Conservation (phyloP, 2,113 vertebrate genomes). For the Panthera tigris region DNA sequence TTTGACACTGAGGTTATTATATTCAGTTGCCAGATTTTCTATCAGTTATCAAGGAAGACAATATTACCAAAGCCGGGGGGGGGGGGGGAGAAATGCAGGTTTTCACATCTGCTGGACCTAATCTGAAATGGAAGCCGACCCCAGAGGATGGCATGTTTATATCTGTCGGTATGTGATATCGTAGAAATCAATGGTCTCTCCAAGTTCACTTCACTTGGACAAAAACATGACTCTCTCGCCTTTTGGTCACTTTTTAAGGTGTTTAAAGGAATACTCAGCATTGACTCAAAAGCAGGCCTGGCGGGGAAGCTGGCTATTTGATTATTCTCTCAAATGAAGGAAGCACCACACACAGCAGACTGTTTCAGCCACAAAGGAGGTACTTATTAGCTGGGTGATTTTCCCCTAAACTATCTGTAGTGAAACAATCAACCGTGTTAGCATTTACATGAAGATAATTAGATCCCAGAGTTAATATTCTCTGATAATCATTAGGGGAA, state of each 20-base stretch:
- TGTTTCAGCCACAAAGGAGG: not conserved
- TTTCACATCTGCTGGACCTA: not conserved
- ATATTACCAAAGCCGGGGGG: no score
- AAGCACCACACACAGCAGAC: not conserved
- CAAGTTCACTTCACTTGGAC: not conserved
- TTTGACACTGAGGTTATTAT: not conserved
- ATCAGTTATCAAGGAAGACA: not conserved
- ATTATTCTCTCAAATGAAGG: not conserved
- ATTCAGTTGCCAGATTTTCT: not conserved
- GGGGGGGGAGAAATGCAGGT: not conserved
- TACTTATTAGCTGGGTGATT: not conserved
- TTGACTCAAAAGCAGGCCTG: not conserved
- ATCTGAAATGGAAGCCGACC: not conserved
- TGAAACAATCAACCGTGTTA: not conserved
- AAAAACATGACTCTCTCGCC: not conserved
- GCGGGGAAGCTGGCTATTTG: not conserved
- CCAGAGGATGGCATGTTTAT: not conserved
- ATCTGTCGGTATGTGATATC: not conserved
- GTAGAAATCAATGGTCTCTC: not conserved
- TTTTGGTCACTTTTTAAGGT: not conserved
- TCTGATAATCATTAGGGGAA: not conserved
- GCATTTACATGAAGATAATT: conserved; percentile 32
- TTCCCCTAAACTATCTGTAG: not conserved
- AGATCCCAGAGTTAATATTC: conserved; percentile 20
- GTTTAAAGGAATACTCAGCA: not conserved